Percentiles rank a stretch among this genome's conserved stretches.
phyloP scores from a whole-genome alignment of 2,113 vertebrate species.

The Laticauda laticaudata region DNA sequence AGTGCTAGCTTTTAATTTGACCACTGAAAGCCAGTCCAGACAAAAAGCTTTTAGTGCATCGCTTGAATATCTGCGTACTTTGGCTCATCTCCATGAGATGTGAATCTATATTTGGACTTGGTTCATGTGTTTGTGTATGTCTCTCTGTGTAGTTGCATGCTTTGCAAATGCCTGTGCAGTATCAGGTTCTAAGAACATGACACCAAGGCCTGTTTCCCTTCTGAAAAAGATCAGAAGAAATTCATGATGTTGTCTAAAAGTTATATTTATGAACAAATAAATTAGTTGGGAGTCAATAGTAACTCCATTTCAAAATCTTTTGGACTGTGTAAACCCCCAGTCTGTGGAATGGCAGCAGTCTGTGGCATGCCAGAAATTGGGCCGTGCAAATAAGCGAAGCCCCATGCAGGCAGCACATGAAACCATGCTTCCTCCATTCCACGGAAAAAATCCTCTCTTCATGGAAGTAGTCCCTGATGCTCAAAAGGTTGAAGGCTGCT shows the following conservation, averaged over 20 bases:
- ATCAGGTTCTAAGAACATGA: neutral
- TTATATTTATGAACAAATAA: neutral
- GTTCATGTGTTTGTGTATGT: neutral
- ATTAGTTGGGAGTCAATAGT: neutral
- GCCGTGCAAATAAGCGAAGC: too few species aligned
- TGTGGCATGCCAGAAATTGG: too few species aligned
- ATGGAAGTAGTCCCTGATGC: too few species aligned
- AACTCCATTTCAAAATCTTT: neutral
- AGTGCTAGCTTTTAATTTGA: constrained; percentile 2
- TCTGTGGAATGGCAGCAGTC: too few species aligned
- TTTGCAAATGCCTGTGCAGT: neutral
- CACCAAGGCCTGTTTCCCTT: neutral
- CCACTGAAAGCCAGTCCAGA: neutral
- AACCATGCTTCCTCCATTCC: too few species aligned
- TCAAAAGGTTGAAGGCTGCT: too few species aligned
- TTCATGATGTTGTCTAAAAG: neutral
- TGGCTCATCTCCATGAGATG: neutral
- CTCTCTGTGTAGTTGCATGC: neutral
- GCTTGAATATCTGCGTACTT: neutral
- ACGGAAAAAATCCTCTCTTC: too few species aligned
- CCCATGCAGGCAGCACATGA: too few species aligned
- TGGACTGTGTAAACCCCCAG: neutral
- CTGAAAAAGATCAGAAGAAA: neutral
- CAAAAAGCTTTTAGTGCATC: neutral
- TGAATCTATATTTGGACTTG: neutral